Base-by-base conservation (phyloP, 1,140 invertebrate genomes). In the Pinna nobilis region DNA sequence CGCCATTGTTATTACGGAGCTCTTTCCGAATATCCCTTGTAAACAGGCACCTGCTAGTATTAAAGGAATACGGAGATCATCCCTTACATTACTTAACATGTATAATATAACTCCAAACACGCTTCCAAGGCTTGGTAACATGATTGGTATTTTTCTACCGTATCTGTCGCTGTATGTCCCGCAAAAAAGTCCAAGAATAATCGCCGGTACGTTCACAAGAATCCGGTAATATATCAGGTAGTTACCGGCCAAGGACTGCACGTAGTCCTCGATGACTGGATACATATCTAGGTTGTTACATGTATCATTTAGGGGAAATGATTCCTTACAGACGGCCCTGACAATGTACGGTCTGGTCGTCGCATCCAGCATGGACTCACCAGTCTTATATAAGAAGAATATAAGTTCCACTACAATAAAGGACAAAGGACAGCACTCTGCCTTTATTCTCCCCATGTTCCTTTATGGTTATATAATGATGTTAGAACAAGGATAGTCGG, bases 371-470 rank as follows among this genome's bases (percentile, higher is more conserved):
- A 89, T 82, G 2, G 87, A 83, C 47, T 88, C 86, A 18, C 86
- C 87, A 0, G 85, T 81, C 73, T 89, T 88, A 79, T 85, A 89
- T 2, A 89, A 72, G 66, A 89, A 84, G 70, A 88, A 87, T n/a
- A 88, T 78, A 0, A 87, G 32, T 49, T 86, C 86, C 2, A 83
- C 82, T 9, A 84, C 35, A 18, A 80, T 53, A 1, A 77, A 70
- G 6, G n/a, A n/a, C n/a, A n/a, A n/a, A n/a, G n/a, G n/a, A n/a
- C n/a, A n/a, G n/a, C n/a, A n/a, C n/a, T n/a, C n/a, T n/a, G n/a
- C n/a, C n/a, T n/a, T n/a, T n/a, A n/a, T n/a, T n/a, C n/a, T n/a
- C n/a, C n/a, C n/a, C n/a, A n/a, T n/a, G n/a, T n/a, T n/a, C n/a
- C n/a, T n/a, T n/a, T n/a, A n/a, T n/a, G n/a, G n/a, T n/a, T n/a